These are phyloP conservation scores for Ceramica pisi DNA, from an alignment of 2,888 invertebrate species.

Conservation along the genomic window DNA sequence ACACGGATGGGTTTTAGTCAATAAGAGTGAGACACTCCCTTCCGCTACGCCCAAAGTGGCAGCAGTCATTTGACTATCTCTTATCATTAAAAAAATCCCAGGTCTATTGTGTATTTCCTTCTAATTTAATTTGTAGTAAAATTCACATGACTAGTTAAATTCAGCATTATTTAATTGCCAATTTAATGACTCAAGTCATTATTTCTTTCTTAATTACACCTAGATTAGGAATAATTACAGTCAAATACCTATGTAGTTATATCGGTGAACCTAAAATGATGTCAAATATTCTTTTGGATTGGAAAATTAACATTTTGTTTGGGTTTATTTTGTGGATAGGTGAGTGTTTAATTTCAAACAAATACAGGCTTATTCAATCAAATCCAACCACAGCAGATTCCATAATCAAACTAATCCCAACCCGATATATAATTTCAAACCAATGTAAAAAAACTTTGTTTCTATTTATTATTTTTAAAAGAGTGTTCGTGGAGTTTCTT, in stretches of 20 bases:
- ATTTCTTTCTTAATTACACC: conserved; percentile 30
- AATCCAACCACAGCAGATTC: neutral
- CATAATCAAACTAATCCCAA: too few relatives aligned
- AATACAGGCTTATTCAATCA: too few relatives aligned
- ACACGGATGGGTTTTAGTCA: too few relatives aligned
- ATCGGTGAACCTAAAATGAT: neutral
- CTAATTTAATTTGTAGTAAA: neutral
- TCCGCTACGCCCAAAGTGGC: too few relatives aligned
- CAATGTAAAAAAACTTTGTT: too few relatives aligned
- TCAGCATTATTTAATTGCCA: conserved; percentile 4
- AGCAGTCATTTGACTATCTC: too few relatives aligned
- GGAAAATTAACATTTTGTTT: conserved; percentile 3
- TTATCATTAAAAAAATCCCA: too few relatives aligned
- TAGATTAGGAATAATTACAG: neutral
- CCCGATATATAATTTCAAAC: too few relatives aligned
- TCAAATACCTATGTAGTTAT: neutral
- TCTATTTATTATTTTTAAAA: too few relatives aligned
- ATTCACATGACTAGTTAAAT: neutral
- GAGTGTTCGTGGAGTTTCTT: too few relatives aligned
- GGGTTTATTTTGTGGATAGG: conserved; percentile 21
- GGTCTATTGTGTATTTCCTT: neutral
- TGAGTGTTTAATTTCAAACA: conserved; percentile 16
- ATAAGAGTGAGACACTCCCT: too few relatives aligned
- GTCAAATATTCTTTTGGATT: neutral
- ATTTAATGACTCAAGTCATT: conserved; percentile 13